Conservation (phyloP, 2,888 invertebrate species). For the Hecatera dysodea region DNA sequence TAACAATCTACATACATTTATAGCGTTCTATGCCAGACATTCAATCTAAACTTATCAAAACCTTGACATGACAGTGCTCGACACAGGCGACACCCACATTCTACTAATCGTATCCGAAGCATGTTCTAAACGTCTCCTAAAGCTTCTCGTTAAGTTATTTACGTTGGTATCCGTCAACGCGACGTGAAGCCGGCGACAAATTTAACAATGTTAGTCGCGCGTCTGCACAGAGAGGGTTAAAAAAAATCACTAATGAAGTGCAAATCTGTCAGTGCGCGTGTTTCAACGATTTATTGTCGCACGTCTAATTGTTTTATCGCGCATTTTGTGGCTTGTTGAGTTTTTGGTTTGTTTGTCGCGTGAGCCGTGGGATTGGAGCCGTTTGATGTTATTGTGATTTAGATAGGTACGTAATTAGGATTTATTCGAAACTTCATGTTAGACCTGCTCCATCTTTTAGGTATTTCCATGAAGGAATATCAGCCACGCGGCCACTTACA, state of each 20-base stretch:
- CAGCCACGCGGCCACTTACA: too few species aligned
- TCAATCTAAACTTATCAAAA: slow-evolving; percentile 27
- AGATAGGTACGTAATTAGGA: slow-evolving; percentile 13
- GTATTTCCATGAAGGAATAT: background rate
- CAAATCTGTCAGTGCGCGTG: slow-evolving; percentile 85
- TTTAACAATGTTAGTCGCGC: slow-evolving; percentile 85
- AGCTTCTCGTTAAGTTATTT: slow-evolving; percentile 81
- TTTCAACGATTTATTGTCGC: slow-evolving; percentile 82
- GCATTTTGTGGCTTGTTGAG: slow-evolving; percentile 68
- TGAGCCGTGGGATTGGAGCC: slow-evolving; percentile 40
- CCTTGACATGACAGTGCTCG: slow-evolving; percentile 23
- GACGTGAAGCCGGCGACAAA: slow-evolving; percentile 82
- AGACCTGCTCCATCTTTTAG: background rate
- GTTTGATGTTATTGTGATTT: slow-evolving; percentile 35
- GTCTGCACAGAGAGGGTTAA: slow-evolving; percentile 68
- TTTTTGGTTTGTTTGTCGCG: slow-evolving; percentile 62
- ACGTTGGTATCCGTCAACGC: slow-evolving; percentile 83
- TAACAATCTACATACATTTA: too few species aligned
- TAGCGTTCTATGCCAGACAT: background rate
- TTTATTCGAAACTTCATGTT: background rate
- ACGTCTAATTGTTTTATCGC: slow-evolving; percentile 76
- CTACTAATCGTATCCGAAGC: slow-evolving; percentile 41
- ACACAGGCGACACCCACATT: slow-evolving; percentile 20
- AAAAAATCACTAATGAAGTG: slow-evolving; percentile 84
- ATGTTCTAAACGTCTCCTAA: slow-evolving; percentile 68